A percentile compares a stretch with the other conserved stretches of the same genome.
Conservation (phyloP, 2,888 invertebrate species). For the Tetragonisca angustula region DNA sequence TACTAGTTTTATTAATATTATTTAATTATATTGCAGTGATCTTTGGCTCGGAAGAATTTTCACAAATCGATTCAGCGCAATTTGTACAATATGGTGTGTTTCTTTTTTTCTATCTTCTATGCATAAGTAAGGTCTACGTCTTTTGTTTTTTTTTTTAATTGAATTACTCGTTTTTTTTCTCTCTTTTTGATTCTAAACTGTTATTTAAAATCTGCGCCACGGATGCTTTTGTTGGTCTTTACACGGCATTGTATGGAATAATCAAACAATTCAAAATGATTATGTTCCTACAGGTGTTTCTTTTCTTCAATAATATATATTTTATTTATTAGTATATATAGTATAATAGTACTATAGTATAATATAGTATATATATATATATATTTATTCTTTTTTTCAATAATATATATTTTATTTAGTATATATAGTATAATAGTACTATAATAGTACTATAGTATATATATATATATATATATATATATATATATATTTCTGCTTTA, state of each 20-base stretch:
- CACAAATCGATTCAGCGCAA: neutral
- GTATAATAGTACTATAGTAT: no score
- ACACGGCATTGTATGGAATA: neutral
- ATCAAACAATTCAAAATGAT: neutral
- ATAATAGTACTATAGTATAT: no score
- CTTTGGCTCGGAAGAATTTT: neutral
- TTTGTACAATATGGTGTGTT: neutral
- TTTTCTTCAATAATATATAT: neutral
- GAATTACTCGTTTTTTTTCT: neutral
- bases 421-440: no score
- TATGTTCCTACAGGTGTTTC: neutral
- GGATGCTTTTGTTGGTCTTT: neutral
- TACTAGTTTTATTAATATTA: no score
- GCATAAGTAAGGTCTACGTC: neutral
- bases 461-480: no score
- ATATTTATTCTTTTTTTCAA: neutral
- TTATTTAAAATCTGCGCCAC: constrained; percentile 1
- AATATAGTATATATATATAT: no score
- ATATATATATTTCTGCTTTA: no score
- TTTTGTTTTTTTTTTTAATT: neutral
- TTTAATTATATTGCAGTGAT: neutral
- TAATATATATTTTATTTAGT: no score
- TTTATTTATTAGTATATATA: no score
- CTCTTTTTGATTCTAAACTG: neutral
- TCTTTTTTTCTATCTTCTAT: neutral